Conservation (phyloP, 1,140 invertebrate species). For the Telenomus remus region DNA sequence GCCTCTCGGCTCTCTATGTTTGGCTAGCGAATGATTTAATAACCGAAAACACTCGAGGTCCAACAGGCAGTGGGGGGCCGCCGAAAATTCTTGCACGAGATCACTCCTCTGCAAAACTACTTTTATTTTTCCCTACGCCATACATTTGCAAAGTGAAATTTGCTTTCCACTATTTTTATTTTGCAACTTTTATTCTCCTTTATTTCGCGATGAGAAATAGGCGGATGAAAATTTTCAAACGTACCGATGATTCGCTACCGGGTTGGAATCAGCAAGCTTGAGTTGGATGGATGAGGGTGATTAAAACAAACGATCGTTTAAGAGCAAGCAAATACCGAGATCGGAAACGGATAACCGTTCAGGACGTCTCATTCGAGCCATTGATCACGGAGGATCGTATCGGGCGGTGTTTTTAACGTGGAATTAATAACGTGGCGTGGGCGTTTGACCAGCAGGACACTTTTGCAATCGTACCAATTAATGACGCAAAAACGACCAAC, state of each 20-base stretch:
- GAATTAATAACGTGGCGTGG: constrained; percentile 39
- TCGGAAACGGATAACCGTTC: constrained; percentile 71
- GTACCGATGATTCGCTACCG: constrained; percentile 58
- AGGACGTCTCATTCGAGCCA: constrained; percentile 73
- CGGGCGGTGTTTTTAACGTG: constrained; percentile 41
- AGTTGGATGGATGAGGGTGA: constrained; percentile 66
- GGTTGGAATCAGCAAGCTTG: constrained; percentile 17
- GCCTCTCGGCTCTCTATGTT: constrained; percentile 44
- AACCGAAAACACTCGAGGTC: constrained; percentile 41
- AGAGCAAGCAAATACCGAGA: constrained; percentile 46
- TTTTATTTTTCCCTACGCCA: too few species aligned
- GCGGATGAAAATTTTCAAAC: constrained; percentile 18
- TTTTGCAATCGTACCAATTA: constrained; percentile 39
- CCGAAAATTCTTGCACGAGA: constrained; percentile 50
- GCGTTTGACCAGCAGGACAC: constrained; percentile 32
- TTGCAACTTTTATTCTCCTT: too few species aligned
- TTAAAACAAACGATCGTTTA: constrained; percentile 73
- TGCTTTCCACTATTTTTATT: too few species aligned
- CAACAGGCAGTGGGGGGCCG: constrained; percentile 25
- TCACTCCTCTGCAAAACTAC: not conserved
- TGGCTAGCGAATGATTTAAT: constrained; percentile 53
- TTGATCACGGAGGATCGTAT: constrained; percentile 66
- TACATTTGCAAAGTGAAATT: constrained; percentile 17
- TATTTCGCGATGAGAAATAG: too few species aligned
- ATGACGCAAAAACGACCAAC: constrained; percentile 22